phyloP scores from a whole-genome alignment of 1,140 invertebrate species.

The Neuroterus valhalla region DNA sequence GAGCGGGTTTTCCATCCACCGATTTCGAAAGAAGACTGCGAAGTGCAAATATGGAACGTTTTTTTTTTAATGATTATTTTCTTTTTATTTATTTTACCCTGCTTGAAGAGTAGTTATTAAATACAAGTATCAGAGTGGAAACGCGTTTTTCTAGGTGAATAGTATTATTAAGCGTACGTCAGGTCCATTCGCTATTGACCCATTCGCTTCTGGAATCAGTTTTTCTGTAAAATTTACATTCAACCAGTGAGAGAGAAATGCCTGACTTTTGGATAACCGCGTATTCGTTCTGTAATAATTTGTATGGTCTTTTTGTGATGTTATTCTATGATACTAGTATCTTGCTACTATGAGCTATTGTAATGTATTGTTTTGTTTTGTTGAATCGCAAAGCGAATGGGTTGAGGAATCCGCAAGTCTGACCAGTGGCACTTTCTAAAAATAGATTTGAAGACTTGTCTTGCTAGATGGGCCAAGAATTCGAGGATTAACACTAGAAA shows the following conservation, averaged over 20 bases:
- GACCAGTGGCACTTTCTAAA: too few relatives aligned
- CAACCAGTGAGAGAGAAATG: background rate
- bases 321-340: background rate
- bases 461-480: too few relatives aligned
- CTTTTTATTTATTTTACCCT: conserved; percentile 57
- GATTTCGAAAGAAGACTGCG: conserved; percentile 52
- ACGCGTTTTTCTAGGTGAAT: conserved; percentile 21
- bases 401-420: background rate
- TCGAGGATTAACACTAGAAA: too few relatives aligned
- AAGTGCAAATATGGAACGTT: conserved; percentile 57
- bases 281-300: conserved; percentile 3
- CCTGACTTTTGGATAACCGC: conserved; percentile 5
- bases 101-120: conserved; percentile 36
- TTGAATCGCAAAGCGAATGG: background rate
- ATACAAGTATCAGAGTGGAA: background rate
- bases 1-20: conserved; percentile 56
- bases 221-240: background rate
- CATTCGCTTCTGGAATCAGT: background rate
- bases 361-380: too few relatives aligned
- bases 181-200: background rate
- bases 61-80: conserved; percentile 19
- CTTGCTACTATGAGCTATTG: too few relatives aligned
- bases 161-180: conserved; percentile 37
- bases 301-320: background rate
- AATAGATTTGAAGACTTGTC: too few relatives aligned